A percentile compares a stretch with the other conserved stretches of the same genome.
phyloP scores from a whole-genome alignment of 2,797 vertebrate genomes.

The Telmatherina bonti region DNA sequence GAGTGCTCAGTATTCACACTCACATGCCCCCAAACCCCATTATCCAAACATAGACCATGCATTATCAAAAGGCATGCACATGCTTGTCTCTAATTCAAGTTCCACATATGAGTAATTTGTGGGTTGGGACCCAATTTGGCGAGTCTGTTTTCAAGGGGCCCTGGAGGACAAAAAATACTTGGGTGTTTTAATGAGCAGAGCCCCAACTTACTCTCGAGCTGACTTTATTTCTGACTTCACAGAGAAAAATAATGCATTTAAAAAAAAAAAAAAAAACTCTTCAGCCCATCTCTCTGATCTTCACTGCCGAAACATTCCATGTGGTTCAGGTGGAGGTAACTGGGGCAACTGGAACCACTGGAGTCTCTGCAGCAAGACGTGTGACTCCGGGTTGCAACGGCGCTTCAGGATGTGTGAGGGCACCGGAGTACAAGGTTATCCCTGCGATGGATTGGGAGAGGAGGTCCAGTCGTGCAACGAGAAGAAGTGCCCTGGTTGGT shows the following conservation, averaged over 20 bases:
- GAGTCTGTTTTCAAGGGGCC: constrained; percentile 1
- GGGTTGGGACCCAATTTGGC: constrained; percentile 39
- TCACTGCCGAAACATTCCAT: constrained; percentile 6
- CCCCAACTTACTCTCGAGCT: not conserved
- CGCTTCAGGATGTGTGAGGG: constrained; percentile 96
- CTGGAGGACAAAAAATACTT: constrained; percentile 14
- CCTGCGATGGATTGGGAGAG: constrained; percentile 94
- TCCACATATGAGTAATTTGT: constrained; percentile 22
- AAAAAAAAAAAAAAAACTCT: too few species aligned
- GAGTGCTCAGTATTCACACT: constrained; percentile 39
- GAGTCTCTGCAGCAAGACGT: constrained; percentile 97
- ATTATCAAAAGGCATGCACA: constrained; percentile 40
- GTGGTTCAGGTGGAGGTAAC: constrained; percentile 87
- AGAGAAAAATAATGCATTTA: not conserved
- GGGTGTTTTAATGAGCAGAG: constrained; percentile 35
- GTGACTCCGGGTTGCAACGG: constrained; percentile 95
- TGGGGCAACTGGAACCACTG: too few species aligned
- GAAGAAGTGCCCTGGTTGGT: constrained; percentile 97
- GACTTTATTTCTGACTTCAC: constrained; percentile 20
- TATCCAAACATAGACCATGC: constrained; percentile 51
- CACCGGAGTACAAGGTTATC: constrained; percentile 88
- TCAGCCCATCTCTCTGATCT: not conserved
- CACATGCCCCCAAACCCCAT: constrained; percentile 24
- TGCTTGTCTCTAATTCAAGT: constrained; percentile 24
- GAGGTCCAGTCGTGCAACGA: constrained; percentile 96